These are phyloP conservation scores for Octopus sinensis DNA, from an alignment of 1,140 invertebrate genomes.

Conservation along the genomic window DNA sequence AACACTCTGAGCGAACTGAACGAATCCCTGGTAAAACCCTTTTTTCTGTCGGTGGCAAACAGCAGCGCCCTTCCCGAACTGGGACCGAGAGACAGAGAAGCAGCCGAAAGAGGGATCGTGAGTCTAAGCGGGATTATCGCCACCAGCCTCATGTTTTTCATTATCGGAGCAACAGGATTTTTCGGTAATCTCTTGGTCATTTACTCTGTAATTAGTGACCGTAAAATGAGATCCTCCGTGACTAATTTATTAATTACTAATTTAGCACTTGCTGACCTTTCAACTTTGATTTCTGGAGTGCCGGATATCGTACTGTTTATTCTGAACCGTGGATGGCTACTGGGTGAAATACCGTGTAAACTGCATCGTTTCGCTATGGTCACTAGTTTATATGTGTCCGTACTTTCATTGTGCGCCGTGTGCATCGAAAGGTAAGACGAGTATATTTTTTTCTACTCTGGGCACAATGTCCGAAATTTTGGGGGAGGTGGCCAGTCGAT, in stretches of 20 bases:
- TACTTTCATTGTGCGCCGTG: slow-evolving; percentile 54
- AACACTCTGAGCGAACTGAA: too few relatives aligned
- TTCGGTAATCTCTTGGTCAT: slow-evolving; percentile 53
- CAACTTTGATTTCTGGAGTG: slow-evolving; percentile 55
- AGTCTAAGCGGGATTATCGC: background rate
- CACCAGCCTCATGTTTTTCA: slow-evolving; percentile 29
- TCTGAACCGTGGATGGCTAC: slow-evolving; percentile 53
- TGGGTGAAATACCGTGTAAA: slow-evolving; percentile 48
- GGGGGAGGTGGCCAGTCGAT: too few relatives aligned
- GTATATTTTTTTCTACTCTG: too few relatives aligned
- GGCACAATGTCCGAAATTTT: too few relatives aligned
- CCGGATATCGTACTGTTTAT: slow-evolving; percentile 57
- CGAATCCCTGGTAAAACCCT: too few relatives aligned
- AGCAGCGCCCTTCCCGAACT: too few relatives aligned
- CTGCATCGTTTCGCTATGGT: slow-evolving; percentile 52
- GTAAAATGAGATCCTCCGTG: slow-evolving; percentile 50
- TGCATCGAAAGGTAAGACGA: slow-evolving; percentile 57
- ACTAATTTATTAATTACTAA: slow-evolving; percentile 57
- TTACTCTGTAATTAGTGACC: slow-evolving; percentile 48
- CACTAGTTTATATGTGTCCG: slow-evolving; percentile 54
- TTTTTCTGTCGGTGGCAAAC: too few relatives aligned
- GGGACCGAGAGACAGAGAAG: too few relatives aligned
- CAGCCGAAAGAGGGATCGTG: background rate
- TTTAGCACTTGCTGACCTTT: slow-evolving; percentile 49
- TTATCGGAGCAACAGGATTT: slow-evolving; percentile 37